Evolutionary conservation across 2,888 invertebrate genomes (phyloP), one percentile per base, ranked within the genome.

Genomic region (Strigamia crassipes): DNA sequence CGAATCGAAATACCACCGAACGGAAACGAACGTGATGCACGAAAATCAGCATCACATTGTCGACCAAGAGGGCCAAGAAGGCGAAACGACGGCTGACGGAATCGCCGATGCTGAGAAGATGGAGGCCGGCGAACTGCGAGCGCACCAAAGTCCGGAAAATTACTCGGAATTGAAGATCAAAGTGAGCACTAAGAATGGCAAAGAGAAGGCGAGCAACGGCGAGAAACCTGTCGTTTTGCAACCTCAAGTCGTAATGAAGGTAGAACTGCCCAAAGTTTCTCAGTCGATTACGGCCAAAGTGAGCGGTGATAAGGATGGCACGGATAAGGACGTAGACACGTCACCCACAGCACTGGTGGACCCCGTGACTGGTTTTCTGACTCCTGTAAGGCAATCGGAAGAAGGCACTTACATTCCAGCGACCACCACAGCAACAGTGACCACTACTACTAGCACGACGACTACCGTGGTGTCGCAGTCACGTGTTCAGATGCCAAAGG

Each of bases 351-450:
- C 91, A 4, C 86, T 93, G 21, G 92, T 93, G 73, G 94, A 94
- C 88, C 93, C 93, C 0, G 93, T 93, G 0, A 93, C 93, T 0
- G 93, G 93, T 1, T 89, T 92, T 84, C 88, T 94, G 42, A 92
- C 91, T 82, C 92, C 92, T 0, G 84, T 85, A 21, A 91, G 92
- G 91, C 89, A 91, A 66, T 82, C 83, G 13, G 83, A 83, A 81
- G 84, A 84, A 81, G 84, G 84, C n/a, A 82, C 82, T 12, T 84
- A 84, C 82, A 81, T 84, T 51, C 80, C 82, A 13, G 77, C 82
- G n/a, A 77, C 78, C 8, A 61, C 51, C n/a, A 80, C 80, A 18
- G 46, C 79, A 27, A 46, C 80, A 9, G 80, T 56, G 66, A 77
- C 51, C 51, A 66, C 79, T 21, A 78, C 77, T 61, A 80, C 61